Percentiles rank a stretch among this genome's conserved stretches.
Evolutionary conservation across 2,113 vertebrate genomes (phyloP).

Genomic region (Varanus komodoensis): DNA sequence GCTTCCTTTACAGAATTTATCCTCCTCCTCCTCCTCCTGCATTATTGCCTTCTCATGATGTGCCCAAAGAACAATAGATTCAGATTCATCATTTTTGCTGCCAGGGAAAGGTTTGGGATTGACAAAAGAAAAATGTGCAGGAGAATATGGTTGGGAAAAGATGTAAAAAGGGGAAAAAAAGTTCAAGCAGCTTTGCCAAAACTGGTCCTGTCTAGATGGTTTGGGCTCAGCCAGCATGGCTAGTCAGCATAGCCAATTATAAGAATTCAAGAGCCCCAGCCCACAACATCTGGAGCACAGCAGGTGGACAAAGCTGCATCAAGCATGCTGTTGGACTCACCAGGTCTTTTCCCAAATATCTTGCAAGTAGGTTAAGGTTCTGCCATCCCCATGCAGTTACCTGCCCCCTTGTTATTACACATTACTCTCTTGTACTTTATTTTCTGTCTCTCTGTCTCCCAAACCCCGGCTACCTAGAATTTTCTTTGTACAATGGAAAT

Average conservation of each 20-base stretch:
- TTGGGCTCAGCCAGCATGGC: too few relatives aligned
- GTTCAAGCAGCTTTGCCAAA: not conserved
- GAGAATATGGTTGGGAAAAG: not conserved
- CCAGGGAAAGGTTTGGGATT: too few relatives aligned
- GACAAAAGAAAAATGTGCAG: not conserved
- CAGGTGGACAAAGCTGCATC: not conserved
- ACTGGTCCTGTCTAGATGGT: too few relatives aligned
- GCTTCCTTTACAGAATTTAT: too few relatives aligned
- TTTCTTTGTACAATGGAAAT: conserved; percentile 7
- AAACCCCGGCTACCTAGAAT: not conserved
- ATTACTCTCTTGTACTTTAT: not conserved
- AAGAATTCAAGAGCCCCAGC: too few relatives aligned
- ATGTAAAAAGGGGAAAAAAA: not conserved
- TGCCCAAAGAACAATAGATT: too few relatives aligned
- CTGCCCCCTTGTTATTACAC: not conserved
- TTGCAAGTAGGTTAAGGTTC: not conserved
- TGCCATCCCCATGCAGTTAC: not conserved
- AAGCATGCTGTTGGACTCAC: not conserved
- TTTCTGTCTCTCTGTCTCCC: not conserved
- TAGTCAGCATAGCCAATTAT: too few relatives aligned
- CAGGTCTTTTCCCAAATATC: not conserved
- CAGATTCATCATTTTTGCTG: too few relatives aligned
- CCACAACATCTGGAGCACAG: too few relatives aligned
- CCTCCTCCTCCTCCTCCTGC: too few relatives aligned
- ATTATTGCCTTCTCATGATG: too few relatives aligned